Conservation (phyloP, 2,797 vertebrate genomes). For the Hydrocynus forskahlii region DNA sequence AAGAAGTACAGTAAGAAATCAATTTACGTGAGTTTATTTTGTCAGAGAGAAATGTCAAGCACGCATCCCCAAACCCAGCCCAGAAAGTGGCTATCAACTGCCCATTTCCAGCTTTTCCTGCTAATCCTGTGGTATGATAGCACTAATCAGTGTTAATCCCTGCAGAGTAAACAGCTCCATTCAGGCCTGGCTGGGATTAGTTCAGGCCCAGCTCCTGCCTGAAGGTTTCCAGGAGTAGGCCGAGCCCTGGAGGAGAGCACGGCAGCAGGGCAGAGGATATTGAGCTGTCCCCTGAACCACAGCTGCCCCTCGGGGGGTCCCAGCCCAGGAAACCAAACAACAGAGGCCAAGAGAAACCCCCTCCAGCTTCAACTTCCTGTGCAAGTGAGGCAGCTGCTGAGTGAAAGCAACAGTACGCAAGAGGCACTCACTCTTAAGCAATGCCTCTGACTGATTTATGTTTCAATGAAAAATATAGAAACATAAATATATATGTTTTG, state of each 20-base stretch:
- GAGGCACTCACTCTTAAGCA: not conserved
- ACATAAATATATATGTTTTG: no score
- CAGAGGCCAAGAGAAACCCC: slow-evolving; percentile 52
- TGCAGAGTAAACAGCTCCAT: slow-evolving; percentile 88
- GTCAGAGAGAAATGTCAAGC: slow-evolving; percentile 40
- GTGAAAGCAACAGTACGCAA: not conserved
- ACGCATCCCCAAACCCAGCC: not conserved
- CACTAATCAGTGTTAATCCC: slow-evolving; percentile 89
- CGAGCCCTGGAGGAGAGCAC: slow-evolving; percentile 64
- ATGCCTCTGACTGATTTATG: not conserved
- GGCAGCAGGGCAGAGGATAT: slow-evolving; percentile 61
- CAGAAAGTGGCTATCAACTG: slow-evolving; percentile 52
- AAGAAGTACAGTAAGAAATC: slow-evolving; percentile 24
- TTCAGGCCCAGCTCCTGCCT: slow-evolving; percentile 81
- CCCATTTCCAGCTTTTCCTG: slow-evolving; percentile 70
- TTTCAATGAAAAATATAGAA: no score
- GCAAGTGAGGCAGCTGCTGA: slow-evolving; percentile 33
- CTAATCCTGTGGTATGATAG: slow-evolving; percentile 84
- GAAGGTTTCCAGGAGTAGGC: slow-evolving; percentile 55
- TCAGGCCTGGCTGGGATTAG: slow-evolving; percentile 87
- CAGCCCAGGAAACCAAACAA: slow-evolving; percentile 53
- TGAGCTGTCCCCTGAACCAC: slow-evolving; percentile 71
- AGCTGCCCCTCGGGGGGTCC: slow-evolving; percentile 46
- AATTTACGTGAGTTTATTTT: slow-evolving; percentile 31
- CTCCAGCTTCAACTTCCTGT: slow-evolving; percentile 51